Conservation (phyloP, 1,140 invertebrate species). For the Drosophila littoralis region DNA sequence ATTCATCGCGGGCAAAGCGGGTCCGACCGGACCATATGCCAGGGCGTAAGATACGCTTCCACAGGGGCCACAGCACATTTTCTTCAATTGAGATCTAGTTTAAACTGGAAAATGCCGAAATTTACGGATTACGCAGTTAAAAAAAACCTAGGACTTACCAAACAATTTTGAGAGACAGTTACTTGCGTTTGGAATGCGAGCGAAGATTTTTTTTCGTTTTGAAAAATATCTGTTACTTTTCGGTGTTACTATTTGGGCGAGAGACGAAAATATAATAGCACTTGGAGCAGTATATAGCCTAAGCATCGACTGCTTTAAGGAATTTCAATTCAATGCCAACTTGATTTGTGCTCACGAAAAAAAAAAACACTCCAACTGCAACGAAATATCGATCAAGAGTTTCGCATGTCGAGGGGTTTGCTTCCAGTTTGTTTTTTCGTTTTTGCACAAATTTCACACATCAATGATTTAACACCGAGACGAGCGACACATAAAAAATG, state of each 20-base stretch:
- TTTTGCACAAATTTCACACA: constrained; percentile 69
- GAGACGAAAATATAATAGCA: constrained; percentile 36
- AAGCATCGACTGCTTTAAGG: neutral
- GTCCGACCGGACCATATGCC: constrained; percentile 65
- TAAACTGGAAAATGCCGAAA: no score
- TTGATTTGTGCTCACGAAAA: constrained; percentile 30
- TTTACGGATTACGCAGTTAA: no score
- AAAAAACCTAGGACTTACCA: neutral
- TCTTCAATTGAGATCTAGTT: neutral
- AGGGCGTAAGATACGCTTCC: constrained; percentile 64
- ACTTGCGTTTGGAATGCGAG: constrained; percentile 27
- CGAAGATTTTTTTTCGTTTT: constrained; percentile 43
- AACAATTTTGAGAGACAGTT: neutral
- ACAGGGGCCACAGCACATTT: constrained; percentile 48
- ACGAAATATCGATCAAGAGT: constrained; percentile 51
- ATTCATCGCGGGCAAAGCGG: constrained; percentile 67
- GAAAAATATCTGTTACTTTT: constrained; percentile 7
- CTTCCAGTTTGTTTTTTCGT: constrained; percentile 1
- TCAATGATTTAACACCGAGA: constrained; percentile 70
- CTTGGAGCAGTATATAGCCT: neutral
- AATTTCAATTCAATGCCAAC: constrained; percentile 41
- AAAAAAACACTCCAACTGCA: constrained; percentile 7
- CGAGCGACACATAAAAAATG: constrained; percentile 61
- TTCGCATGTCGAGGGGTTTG: constrained; percentile 5
- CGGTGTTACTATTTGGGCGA: neutral